Conservation (phyloP, 2,797 vertebrate species). For the Pantherophis alleghaniensis region DNA sequence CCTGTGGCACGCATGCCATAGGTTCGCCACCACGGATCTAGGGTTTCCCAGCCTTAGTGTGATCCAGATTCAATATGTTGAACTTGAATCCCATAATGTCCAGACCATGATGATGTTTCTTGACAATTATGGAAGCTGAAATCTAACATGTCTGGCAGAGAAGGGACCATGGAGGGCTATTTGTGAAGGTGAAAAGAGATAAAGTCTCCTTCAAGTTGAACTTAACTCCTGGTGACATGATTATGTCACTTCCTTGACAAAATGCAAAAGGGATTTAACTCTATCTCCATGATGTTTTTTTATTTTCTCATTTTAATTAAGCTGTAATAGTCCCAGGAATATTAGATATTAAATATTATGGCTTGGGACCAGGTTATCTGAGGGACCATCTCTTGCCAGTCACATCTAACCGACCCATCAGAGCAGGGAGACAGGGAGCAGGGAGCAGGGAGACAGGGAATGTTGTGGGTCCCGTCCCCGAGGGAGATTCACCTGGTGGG, state of each 20-base stretch:
- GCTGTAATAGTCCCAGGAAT: background rate
- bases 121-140: background rate
- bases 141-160: background rate
- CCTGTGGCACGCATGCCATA: too few species aligned
- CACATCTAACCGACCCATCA: too few species aligned
- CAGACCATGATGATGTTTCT: background rate
- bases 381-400: too few species aligned
- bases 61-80: background rate
- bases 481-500: too few species aligned
- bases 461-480: too few species aligned
- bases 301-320: background rate
- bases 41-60: background rate
- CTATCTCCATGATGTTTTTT: background rate
- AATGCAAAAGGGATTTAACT: background rate
- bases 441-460: too few species aligned
- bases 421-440: too few species aligned
- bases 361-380: too few species aligned
- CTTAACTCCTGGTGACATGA: background rate
- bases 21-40: background rate
- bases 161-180: background rate
- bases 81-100: background rate
- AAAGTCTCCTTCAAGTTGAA: background rate
- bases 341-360: too few species aligned
- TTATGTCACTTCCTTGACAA: background rate
- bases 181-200: background rate